Base-by-base conservation (phyloP, 64 coral and sea anemone genomes). In the Pocillopora verrucosa region DNA sequence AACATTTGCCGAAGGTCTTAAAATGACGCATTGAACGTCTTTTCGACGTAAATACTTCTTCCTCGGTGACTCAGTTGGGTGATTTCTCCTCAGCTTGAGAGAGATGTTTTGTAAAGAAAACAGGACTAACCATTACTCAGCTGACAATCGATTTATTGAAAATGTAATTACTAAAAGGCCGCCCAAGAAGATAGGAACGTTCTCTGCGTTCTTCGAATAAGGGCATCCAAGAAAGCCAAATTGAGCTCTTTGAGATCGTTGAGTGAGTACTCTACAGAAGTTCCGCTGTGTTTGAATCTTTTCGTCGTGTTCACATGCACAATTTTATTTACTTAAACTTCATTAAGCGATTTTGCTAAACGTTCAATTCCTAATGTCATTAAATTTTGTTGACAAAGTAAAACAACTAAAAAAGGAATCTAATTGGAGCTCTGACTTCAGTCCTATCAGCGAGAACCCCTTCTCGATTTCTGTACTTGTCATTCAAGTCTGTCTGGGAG, bases 401-500 rank as follows among this genome's bases (percentile, higher is more conserved):
- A 67, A 65, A 36, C 19, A 82, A 62, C 30, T 19, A 37, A 24
- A 84, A 69, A 24, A 68, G 20, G 82, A 45, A 20, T 15, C 7
- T 63, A 51, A 68, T 83, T 65, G 82, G 65, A 58, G 20, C 25
- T 58, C 45, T 72, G 82, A 41, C 37, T 16, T 85, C 20, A 85
- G 38, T 57, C 82, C 80, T 65, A 69, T 84, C 22, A 34, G 64
- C 10, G 20, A 15, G 62, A 0, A 14, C 22, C 65, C 82, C 65
- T 72, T 85, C 82, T 85, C 82, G 65, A 85, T 72, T 72, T 85
- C 82, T 19, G 41, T 51, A 51, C 41, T 51, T 51, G 82, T 85
- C n/a, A 70, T 83, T 38, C 64, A 20, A 45, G 10, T 61, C 62
- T 9, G 20, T 2, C 57, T 85, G 82, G 82, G 82, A 72, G 82